These are phyloP conservation scores for Crossocerus cetratus DNA, from an alignment of 2,888 invertebrate species.

Conservation along the genomic window DNA sequence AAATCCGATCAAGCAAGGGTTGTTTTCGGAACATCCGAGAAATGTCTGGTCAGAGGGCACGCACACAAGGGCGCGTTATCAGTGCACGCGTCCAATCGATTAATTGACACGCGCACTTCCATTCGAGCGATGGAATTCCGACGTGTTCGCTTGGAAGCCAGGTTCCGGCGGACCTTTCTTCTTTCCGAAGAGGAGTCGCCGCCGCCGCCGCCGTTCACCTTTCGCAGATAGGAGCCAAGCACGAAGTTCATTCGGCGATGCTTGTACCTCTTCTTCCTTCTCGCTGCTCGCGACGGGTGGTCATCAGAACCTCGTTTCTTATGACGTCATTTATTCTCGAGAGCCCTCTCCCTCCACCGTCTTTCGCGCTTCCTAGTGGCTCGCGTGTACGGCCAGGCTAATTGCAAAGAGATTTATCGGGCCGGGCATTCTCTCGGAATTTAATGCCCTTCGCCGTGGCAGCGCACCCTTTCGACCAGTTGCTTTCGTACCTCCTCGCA, in stretches of 20 bases:
- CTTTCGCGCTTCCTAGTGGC: conserved; percentile 29
- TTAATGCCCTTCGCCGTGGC: conserved; percentile 50
- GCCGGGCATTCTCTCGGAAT: conserved; percentile 56
- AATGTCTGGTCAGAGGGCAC: neutral
- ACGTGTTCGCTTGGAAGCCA: too few relatives aligned
- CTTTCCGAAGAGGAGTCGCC: neutral
- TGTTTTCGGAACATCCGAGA: neutral
- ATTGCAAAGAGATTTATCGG: conserved; percentile 76
- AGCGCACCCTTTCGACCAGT: conserved; percentile 27
- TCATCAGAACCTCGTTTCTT: conserved; percentile 68
- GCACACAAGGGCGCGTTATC: too few relatives aligned
- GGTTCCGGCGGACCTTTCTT: neutral
- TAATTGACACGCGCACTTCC: too few relatives aligned
- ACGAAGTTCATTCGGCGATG: conserved; percentile 19
- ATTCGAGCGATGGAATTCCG: too few relatives aligned
- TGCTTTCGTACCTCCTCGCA: neutral
- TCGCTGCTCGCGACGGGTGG: conserved; percentile 66
- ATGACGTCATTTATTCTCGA: conserved; percentile 73
- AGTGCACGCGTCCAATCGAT: too few relatives aligned
- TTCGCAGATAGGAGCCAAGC: conserved; percentile 16
- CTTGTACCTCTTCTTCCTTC: conserved; percentile 46
- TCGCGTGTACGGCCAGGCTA: conserved; percentile 72
- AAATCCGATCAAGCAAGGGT: conserved; percentile 6
- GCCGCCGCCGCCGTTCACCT: neutral
- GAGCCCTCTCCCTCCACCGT: conserved; percentile 32